Base-by-base conservation (phyloP, 2,888 invertebrate genomes). In the Drosophila percnosoma region DNA sequence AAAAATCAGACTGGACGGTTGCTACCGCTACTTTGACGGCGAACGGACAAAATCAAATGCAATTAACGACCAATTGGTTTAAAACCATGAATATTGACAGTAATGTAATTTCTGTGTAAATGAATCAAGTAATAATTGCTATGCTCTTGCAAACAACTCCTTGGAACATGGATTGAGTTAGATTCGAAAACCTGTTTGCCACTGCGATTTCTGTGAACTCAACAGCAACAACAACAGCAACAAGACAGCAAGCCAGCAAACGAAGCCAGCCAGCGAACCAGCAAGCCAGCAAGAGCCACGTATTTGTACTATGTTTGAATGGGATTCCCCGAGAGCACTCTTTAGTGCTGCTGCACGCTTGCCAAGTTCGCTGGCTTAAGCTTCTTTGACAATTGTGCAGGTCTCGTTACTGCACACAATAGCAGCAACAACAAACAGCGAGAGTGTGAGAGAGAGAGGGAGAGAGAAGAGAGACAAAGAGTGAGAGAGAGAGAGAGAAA, bases 351-450 rank as follows among this genome's bases (percentile, higher is more conserved):
- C 36, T 48, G 54, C 24, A 7, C 15, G 34, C 24, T 29, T 40
- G 42, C 57, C 31, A 29, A 34, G 42, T 21, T 48, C 18, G 10
- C 24, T 69, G 66, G 2, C 48, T 59, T 68, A 52, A 45, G 51
- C 68, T 57, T 63, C 58, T 63, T 40, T 68, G 40, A 11, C 38
- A 59, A 53, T 13, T 51, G 33, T 29, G 15, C 27, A 21, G 29
- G 33, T 10, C 27, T 18, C 15, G 38, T 38, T 13, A 2, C 38
- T 15, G 8, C 52, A 31, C 5, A 15, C 38, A 58, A 31, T 5
- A 53, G 33, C 10, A 33, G 11, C 33, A 34, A 0, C 24, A 31
- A 31, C 31, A 31, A 31, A 31, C 31, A 31, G 8, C 8, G 31
- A 31, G 31, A 29, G 29, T 29, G 29, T 7, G 1, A 24, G 24